Percentiles rank a stretch among this genome's conserved stretches.
Conservation (phyloP, 2,797 vertebrate genomes). For the Poeciliopsis gracilis region DNA sequence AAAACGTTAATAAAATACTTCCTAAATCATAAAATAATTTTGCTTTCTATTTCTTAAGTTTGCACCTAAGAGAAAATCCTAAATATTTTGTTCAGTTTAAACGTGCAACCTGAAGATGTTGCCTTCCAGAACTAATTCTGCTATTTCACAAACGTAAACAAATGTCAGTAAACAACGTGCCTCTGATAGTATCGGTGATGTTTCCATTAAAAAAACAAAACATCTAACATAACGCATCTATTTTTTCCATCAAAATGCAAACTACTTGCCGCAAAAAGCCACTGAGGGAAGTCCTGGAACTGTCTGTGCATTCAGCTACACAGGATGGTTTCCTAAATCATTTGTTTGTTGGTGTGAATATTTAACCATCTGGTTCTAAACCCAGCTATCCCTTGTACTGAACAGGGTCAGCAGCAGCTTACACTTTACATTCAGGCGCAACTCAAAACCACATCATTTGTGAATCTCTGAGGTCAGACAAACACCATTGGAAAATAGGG, state of each 20-base stretch:
- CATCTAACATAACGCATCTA: constrained; percentile 6
- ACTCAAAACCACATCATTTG: constrained; percentile 67
- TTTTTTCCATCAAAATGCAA: background rate
- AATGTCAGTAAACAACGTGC: background rate
- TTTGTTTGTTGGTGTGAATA: constrained; percentile 21
- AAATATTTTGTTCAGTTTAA: background rate
- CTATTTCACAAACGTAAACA: background rate
- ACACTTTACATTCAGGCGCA: constrained; percentile 47
- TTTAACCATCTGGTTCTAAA: constrained; percentile 35
- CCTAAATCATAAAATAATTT: background rate
- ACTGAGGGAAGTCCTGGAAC: background rate
- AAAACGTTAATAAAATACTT: no score
- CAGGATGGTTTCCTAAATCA: background rate
- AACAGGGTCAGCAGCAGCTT: constrained; percentile 63
- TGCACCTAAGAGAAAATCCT: background rate
- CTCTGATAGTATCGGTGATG: background rate
- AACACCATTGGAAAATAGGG: background rate
- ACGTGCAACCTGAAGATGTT: background rate
- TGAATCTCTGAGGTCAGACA: background rate
- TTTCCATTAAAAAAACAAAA: background rate
- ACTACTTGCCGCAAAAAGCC: background rate
- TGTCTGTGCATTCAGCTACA: background rate
- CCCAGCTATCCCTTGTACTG: constrained; percentile 33
- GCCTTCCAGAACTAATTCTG: background rate
- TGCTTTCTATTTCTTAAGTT: background rate